phyloP scores from a whole-genome alignment of 2,888 invertebrate genomes.

The Plagodis pulveraria region DNA sequence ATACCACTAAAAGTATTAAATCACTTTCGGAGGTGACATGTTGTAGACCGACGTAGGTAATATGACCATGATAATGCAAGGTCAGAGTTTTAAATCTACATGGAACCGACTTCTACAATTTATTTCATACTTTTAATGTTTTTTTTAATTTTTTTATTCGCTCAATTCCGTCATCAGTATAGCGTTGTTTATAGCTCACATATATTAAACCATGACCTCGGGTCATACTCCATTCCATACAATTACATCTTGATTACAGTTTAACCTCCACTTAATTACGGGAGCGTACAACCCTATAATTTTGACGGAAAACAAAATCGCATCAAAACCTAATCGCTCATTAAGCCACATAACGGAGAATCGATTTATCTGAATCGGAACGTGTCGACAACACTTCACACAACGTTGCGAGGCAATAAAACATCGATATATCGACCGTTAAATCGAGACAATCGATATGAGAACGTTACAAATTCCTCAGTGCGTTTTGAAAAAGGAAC shows the following conservation, averaged over 20 bases:
- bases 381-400: slow-evolving; percentile 69
- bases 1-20: no score
- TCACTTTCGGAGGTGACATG: no score
- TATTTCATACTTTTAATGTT: neutral
- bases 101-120: neutral
- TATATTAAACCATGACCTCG: slow-evolving; percentile 64
- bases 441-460: slow-evolving; percentile 53
- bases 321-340: slow-evolving; percentile 26
- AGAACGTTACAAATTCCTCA: slow-evolving; percentile 46
- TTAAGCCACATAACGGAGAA: slow-evolving; percentile 39
- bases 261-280: slow-evolving; percentile 69
- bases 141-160: slow-evolving; percentile 2
- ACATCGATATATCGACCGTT: slow-evolving; percentile 54
- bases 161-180: slow-evolving; percentile 27
- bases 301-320: slow-evolving; percentile 27
- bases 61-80: no score
- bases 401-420: slow-evolving; percentile 62
- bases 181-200: slow-evolving; percentile 52
- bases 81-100: no score
- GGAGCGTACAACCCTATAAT: slow-evolving; percentile 44
- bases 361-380: slow-evolving; percentile 47
- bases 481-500: slow-evolving; percentile 54
- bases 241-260: slow-evolving; percentile 70
- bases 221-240: slow-evolving; percentile 61
- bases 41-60: no score